Evolutionary conservation across 2,113 vertebrate species (phyloP).

Genomic region (Melanostigma gelatinosum): DNA sequence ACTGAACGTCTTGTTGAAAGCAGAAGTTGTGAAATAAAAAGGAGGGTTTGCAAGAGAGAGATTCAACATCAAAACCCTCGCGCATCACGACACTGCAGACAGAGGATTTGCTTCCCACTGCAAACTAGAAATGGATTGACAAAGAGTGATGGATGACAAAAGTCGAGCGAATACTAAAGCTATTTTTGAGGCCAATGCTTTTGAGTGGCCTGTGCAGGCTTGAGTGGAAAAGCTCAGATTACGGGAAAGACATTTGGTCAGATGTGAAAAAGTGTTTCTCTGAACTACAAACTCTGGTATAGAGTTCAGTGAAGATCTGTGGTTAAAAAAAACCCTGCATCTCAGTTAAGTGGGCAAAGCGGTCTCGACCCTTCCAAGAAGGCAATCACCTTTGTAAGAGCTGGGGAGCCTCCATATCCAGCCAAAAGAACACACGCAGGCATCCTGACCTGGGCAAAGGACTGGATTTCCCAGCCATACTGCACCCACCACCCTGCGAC

Average conservation of each 20-base stretch:
- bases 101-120: neutral
- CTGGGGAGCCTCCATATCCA: too few relatives aligned
- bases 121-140: neutral
- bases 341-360: too few relatives aligned
- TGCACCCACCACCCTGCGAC: neutral
- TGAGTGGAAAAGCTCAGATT: too few relatives aligned
- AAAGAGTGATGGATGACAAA: constrained; percentile 2
- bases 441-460: neutral
- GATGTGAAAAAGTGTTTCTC: too few relatives aligned
- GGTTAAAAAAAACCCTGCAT: too few relatives aligned
- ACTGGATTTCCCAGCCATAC: neutral
- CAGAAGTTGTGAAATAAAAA: constrained; percentile 31
- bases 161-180: neutral
- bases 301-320: too few relatives aligned
- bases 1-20: constrained; percentile 27
- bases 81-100: neutral
- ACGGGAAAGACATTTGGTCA: too few relatives aligned
- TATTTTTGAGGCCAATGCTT: neutral
- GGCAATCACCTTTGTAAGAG: too few relatives aligned
- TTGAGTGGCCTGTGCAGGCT: neutral
- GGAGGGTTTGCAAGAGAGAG: constrained; percentile 1
- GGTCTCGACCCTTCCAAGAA: too few relatives aligned
- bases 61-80: constrained; percentile 19
- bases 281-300: too few relatives aligned
- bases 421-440: neutral